Evolutionary conservation across 2,113 vertebrate species (phyloP).

Genomic region (Cebus imitator): DNA sequence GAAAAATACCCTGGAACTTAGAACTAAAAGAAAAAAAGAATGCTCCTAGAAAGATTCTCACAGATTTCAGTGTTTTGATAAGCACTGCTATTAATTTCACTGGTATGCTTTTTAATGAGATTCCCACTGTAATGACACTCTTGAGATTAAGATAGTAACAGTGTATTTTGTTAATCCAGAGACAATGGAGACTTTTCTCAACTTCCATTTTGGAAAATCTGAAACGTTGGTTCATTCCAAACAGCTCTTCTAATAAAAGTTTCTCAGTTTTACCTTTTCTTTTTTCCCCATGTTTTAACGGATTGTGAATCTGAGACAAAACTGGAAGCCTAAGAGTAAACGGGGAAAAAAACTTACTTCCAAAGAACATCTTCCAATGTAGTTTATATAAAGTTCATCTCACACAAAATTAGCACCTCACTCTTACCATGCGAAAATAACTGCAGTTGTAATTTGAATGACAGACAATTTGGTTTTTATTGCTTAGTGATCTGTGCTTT

Average conservation of each 20-base stretch:
- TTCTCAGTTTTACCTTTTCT: constrained; percentile 19
- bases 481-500: constrained; percentile 80
- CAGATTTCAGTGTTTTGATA: neutral
- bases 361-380: constrained; percentile 58
- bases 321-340: constrained; percentile 43
- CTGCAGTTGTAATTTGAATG: constrained; percentile 56
- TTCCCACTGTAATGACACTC: neutral
- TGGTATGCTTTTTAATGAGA: constrained; percentile 5
- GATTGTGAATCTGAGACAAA: constrained; percentile 45
- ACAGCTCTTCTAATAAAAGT: constrained; percentile 40
- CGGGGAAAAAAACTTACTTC: neutral
- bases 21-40: constrained; percentile 32
- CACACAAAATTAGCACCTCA: constrained; percentile 75
- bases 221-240: constrained; percentile 30
- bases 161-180: constrained; percentile 1
- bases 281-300: neutral
- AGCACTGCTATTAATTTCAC: neutral
- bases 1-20: constrained; percentile 52
- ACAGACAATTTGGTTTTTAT: constrained; percentile 74
- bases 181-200: neutral
- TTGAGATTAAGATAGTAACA: constrained; percentile 15
- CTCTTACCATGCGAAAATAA: constrained; percentile 68
- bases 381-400: constrained; percentile 61
- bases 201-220: constrained; percentile 41
- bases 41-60: constrained; percentile 17